phyloP scores from a whole-genome alignment of 2,113 vertebrate genomes.

The Rafetus swinhoei region DNA sequence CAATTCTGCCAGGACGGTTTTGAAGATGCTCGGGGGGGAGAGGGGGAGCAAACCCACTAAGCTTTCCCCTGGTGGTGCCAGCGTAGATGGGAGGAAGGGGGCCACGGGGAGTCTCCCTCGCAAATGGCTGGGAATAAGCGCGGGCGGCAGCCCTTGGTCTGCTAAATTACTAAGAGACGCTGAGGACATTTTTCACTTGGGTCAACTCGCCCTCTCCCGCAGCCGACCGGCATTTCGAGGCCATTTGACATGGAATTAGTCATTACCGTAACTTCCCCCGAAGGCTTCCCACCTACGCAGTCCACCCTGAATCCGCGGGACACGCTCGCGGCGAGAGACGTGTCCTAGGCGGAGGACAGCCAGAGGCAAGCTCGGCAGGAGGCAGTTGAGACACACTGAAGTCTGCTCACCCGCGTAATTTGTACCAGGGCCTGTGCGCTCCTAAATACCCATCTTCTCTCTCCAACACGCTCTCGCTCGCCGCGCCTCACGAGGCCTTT shows the following conservation, averaged over 20 bases:
- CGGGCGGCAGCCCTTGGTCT: not conserved
- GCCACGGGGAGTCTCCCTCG: not conserved
- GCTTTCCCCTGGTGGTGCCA: not conserved
- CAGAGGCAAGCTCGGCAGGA: not conserved
- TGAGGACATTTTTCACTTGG: not conserved
- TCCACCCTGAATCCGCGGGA: constrained; percentile 8
- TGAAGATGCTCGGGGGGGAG: not conserved
- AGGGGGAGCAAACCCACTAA: not conserved
- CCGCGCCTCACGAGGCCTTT: not conserved
- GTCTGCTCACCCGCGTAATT: not conserved
- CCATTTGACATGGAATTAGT: constrained; percentile 41
- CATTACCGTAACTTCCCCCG: constrained; percentile 37
- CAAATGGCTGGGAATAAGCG: not conserved
- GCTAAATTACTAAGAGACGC: not conserved
- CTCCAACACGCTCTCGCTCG: constrained; percentile 17
- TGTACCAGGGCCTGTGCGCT: not conserved
- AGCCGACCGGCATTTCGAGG: constrained; percentile 12
- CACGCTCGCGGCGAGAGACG: not conserved
- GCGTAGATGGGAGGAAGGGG: not conserved
- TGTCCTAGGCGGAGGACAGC: not conserved
- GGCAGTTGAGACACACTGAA: not conserved
- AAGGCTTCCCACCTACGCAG: constrained; percentile 42
- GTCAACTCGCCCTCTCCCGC: not conserved
- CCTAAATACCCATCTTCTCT: not conserved
- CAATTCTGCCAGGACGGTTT: not conserved